Evolutionary conservation across 2,797 vertebrate genomes (phyloP).

Genomic region (Orientallactaga sibirica): DNA sequence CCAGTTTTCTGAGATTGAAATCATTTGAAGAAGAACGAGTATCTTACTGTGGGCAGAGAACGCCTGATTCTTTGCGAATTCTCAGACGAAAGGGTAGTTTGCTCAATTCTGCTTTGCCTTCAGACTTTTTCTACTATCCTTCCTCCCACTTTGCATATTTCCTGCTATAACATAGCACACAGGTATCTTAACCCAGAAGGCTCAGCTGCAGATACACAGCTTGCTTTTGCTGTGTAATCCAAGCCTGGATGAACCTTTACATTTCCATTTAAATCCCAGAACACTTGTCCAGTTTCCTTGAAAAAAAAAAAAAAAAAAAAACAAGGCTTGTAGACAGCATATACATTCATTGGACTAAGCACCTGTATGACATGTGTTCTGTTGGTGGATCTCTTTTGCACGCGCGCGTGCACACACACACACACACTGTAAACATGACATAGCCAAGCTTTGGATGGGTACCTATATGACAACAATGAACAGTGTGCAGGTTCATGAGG

Average conservation of each 20-base stretch:
- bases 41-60: not conserved
- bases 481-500: not conserved
- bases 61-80: not conserved
- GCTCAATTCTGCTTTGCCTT: not conserved
- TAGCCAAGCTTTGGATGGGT: not conserved
- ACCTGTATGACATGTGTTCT: not conserved
- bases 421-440: not conserved
- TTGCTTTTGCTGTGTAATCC: not conserved
- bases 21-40: constrained; percentile 47
- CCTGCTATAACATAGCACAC: not conserved
- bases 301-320: not conserved
- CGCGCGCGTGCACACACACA: too few relatives aligned
- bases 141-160: rapidly evolving
- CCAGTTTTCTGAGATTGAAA: constrained; percentile 58
- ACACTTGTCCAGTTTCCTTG: not conserved
- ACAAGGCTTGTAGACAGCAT: not conserved
- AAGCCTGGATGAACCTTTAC: not conserved
- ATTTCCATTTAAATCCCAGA: not conserved
- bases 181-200: not conserved
- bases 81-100: not conserved
- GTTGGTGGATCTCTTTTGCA: not conserved
- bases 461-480: not conserved
- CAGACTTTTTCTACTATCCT: not conserved
- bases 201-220: not conserved
- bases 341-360: not conserved